Percentiles rank a stretch among this genome's conserved stretches.
phyloP scores from a whole-genome alignment of 2,888 invertebrate species.

The Blera fallax region DNA sequence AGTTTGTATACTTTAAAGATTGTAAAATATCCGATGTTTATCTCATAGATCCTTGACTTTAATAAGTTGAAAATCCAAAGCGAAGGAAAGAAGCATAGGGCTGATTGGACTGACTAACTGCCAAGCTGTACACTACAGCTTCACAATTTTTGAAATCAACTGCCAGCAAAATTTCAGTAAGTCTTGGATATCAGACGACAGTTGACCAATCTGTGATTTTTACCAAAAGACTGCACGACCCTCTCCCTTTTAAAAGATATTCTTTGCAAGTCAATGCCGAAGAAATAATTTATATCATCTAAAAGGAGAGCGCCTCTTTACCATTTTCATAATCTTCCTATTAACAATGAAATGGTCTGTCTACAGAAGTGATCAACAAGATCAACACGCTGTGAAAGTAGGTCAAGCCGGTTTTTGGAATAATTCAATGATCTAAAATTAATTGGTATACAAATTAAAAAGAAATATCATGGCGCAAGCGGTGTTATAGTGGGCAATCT shows the following conservation, averaged over 20 bases:
- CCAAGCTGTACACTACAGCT: no score
- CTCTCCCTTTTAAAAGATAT: background rate
- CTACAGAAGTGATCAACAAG: background rate
- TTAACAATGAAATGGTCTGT: background rate
- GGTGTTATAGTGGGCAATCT: background rate
- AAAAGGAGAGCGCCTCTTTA: constrained; percentile 4
- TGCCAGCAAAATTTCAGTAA: no score
- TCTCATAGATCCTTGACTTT: no score
- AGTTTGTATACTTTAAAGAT: no score
- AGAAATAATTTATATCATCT: background rate
- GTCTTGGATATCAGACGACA: no score
- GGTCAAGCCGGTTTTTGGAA: constrained; percentile 19
- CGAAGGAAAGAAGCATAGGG: no score
- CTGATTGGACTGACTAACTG: no score
- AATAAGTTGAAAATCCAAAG: no score
- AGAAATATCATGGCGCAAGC: background rate
- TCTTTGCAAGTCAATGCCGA: constrained; percentile 12
- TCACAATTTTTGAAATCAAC: no score
- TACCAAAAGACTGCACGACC: background rate
- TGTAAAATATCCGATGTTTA: no score
- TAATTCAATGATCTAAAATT: background rate
- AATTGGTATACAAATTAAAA: background rate
- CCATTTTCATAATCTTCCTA: constrained; percentile 25
- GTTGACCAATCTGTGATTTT: no score
- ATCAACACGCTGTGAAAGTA: constrained; percentile 13